Conservation (phyloP, 2,797 vertebrate genomes). For the Pipistrellus pygmaeus region DNA sequence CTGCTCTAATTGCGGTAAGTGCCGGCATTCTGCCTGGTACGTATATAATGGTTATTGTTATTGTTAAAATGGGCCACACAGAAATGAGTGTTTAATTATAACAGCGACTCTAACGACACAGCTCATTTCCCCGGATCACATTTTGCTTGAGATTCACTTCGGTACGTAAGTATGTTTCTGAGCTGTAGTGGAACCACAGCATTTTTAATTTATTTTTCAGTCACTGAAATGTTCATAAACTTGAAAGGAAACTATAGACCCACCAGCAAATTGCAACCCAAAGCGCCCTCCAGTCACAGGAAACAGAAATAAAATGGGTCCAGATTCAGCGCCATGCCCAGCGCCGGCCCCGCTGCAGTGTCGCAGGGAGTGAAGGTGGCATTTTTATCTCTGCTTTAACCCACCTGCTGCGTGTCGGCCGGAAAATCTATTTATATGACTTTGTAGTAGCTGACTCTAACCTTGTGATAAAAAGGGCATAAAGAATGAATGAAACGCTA, state of each 20-base stretch:
- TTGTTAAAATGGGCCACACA: neutral
- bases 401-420: no score
- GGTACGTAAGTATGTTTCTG: neutral
- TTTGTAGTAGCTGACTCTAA: neutral
- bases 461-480: neutral
- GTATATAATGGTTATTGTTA: neutral
- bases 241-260: neutral
- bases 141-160: constrained; percentile 23
- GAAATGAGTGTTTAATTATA: neutral
- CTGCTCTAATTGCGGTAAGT: neutral
- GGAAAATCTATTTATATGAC: neutral
- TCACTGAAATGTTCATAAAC: neutral
- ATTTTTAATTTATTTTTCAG: neutral
- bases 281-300: neutral
- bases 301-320: neutral
- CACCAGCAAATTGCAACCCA: neutral
- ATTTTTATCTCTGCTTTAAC: neutral
- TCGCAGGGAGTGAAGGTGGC: neutral
- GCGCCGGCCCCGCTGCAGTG: neutral
- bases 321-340: neutral
- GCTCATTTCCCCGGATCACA: neutral
- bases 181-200: neutral
- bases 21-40: neutral
- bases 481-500: neutral
- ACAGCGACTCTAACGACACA: neutral